Conservation (phyloP, 1,140 invertebrate species). For the Drosophila bocqueti region DNA sequence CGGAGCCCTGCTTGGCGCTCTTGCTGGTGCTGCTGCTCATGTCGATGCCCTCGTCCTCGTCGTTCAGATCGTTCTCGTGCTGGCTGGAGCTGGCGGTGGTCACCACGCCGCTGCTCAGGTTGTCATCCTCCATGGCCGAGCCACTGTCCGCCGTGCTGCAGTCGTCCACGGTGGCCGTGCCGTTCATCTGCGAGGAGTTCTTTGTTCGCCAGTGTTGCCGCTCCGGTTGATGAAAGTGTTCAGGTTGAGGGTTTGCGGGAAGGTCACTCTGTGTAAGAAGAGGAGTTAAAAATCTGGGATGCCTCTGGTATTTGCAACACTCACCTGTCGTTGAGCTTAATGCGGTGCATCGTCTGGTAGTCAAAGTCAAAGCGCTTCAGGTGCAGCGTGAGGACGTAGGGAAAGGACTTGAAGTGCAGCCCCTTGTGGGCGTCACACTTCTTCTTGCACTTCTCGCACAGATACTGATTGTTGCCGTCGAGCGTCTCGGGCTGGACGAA, state of each 20-base stretch:
- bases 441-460: conserved; percentile 94
- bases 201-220: conserved; percentile 43
- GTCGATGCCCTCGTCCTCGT: conserved; percentile 90
- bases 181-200: conserved; percentile 52
- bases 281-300: conserved; percentile 12
- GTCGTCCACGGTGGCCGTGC: conserved; percentile 86
- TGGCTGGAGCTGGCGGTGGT: conserved; percentile 81
- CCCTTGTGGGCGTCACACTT: conserved; percentile 97
- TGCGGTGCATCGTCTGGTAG: conserved; percentile 93
- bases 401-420: conserved; percentile 94
- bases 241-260: conserved; percentile 93
- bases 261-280: conserved; percentile 90
- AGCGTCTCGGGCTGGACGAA: conserved; percentile 95
- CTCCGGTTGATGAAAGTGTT: conserved; percentile 88
- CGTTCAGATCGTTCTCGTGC: conserved; percentile 80
- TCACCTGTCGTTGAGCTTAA: conserved; percentile 96
- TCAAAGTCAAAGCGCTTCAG: conserved; percentile 97
- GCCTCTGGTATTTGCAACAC: conserved; percentile 38
- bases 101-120: conserved; percentile 82
- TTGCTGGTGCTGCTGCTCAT: conserved; percentile 87
- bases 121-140: conserved; percentile 89
- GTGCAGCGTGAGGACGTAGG: conserved; percentile 95
- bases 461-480: conserved; percentile 95
- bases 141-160: conserved; percentile 90
- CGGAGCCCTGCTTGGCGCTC: conserved; percentile 83